A percentile compares a stretch with the other conserved stretches of the same genome.
phyloP scores from a whole-genome alignment of 2,888 invertebrate genomes.

The Brenthis ino region DNA sequence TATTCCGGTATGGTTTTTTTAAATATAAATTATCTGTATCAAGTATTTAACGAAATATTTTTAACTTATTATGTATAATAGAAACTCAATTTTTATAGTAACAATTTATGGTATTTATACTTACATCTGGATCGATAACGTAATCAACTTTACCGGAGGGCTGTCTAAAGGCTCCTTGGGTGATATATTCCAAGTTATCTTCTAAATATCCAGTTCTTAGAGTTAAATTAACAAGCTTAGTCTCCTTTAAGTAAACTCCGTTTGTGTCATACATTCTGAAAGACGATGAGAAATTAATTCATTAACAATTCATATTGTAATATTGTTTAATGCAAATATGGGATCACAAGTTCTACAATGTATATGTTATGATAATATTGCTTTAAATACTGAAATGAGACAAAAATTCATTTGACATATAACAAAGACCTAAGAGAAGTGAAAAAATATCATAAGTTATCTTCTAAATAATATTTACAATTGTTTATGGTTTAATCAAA shows the following conservation, averaged over 20 bases:
- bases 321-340: not conserved
- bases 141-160: constrained; percentile 35
- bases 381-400: too few species aligned
- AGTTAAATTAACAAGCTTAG: constrained; percentile 48
- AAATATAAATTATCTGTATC: too few species aligned
- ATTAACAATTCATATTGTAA: not conserved
- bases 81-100: too few species aligned
- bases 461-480: not conserved
- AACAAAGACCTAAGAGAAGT: too few species aligned
- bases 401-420: too few species aligned
- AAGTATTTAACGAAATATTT: too few species aligned
- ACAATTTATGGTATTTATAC: too few species aligned
- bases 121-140: constrained; percentile 43
- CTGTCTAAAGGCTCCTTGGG: constrained; percentile 41
- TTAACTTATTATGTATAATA: too few species aligned
- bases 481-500: not conserved
- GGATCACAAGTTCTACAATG: too few species aligned
- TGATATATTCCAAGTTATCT: constrained; percentile 37
- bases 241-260: constrained; percentile 45
- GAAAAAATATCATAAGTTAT: too few species aligned
- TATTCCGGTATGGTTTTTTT: too few species aligned
- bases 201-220: constrained; percentile 46
- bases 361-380: too few species aligned
- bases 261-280: constrained; percentile 48
- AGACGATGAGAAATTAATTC: not conserved